Evolutionary conservation across 1,140 invertebrate genomes (phyloP).

Genomic region (Plodia interpunctella): DNA sequence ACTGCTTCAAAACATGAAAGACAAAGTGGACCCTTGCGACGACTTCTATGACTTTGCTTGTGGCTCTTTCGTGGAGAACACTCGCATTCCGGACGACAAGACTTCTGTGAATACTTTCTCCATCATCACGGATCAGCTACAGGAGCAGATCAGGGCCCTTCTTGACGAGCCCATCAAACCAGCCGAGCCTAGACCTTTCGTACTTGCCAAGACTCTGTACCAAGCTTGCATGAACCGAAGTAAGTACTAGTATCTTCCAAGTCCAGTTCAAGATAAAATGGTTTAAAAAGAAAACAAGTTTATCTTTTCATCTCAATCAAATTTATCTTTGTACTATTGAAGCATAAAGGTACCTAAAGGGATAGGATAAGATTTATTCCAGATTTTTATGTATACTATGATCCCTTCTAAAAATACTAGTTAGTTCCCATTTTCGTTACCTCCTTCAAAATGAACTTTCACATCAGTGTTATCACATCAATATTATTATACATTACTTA

Average conservation of each 20-base stretch:
- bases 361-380: too few species aligned
- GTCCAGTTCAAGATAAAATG: too few species aligned
- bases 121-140: constrained; percentile 86
- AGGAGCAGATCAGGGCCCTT: constrained; percentile 86
- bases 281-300: too few species aligned
- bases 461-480: too few species aligned
- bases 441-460: too few species aligned
- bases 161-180: constrained; percentile 82
- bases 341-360: too few species aligned
- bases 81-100: constrained; percentile 89
- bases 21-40: constrained; percentile 88
- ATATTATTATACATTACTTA: too few species aligned
- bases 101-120: constrained; percentile 88
- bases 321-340: too few species aligned
- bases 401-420: too few species aligned
- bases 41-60: constrained; percentile 94
- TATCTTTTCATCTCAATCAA: too few species aligned
- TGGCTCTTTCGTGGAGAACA: constrained; percentile 84
- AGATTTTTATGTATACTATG: too few species aligned
- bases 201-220: constrained; percentile 87
- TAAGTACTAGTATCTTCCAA: constrained; percentile 76
- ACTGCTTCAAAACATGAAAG: constrained; percentile 85
- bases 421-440: too few species aligned
- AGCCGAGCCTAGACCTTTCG: constrained; percentile 85
- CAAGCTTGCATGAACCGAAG: constrained; percentile 91